Base-by-base conservation (phyloP, 37 sponge, comb jelly and placozoan species). In the Mnemiopsis leidyi region DNA sequence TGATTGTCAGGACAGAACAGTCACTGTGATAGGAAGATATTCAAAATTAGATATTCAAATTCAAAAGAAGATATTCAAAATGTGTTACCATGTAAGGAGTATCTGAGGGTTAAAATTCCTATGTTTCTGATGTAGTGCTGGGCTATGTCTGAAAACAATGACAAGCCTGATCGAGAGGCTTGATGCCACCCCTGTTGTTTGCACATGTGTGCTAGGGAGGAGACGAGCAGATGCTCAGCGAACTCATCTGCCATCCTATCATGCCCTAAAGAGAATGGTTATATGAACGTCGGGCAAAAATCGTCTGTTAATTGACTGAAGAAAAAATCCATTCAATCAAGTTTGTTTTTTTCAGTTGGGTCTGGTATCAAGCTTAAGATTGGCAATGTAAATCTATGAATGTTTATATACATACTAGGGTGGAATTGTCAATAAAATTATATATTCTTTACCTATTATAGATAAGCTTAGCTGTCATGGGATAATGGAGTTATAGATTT, bases 181-280 rank as follows among this genome's bases (percentile, higher is more conserved):
- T 85, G 90, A 85, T 85, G 90, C 90, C 90, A 85, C 61, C 90
- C 90, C 36, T 85, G 90, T 33, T 85, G 90, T 85, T 40, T 18
- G 48, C 32, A 85, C 90, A 85, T 85, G 61, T 40, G 90, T 23
- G 90, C 90, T 85, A 85, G 61, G 90, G 90, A 85, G 90, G 90
- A 85, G 90, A 85, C 36, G 90, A 85, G 90, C 90, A 85, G 90
- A 40, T 85, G 90, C 90, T 85, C 90, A 40, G 90, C 90, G 90
- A 85, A 85, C 90, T 85, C 90, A 85, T 85, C 90, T 38, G 90
- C 90, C 90, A 85, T 85, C 90, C 90, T 85, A 40, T 85, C 90
- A 85, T 85, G 61, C 90, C 90, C 90, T 85, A 37, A 71, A 71
- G n/a, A n/a, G n/a, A n/a, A n/a, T n/a, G n/a, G n/a, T n/a, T n/a